These are phyloP conservation scores for Lucilia sericata DNA, from an alignment of 1,140 invertebrate species.

Conservation along the genomic window DNA sequence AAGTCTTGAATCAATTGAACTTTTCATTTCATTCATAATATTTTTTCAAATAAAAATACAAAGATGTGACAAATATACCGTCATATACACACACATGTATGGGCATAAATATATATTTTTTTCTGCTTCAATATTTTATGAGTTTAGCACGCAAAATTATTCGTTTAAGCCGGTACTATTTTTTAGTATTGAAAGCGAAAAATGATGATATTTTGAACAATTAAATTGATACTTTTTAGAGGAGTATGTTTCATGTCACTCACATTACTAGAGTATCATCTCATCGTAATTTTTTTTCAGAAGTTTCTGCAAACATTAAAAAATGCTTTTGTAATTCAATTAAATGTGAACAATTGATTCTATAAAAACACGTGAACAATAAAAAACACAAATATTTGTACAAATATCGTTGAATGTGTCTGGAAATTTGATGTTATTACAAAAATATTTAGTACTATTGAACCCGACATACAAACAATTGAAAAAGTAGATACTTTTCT, in stretches of 20 bases:
- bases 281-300: neutral
- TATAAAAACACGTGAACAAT: neutral
- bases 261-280: neutral
- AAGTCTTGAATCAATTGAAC: slow-evolving; percentile 46
- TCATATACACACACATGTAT: too few species aligned
- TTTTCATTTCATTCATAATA: slow-evolving; percentile 28
- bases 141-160: neutral
- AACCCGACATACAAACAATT: too few species aligned
- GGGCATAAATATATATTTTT: too few species aligned
- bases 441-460: too few species aligned
- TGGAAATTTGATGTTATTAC: too few species aligned
- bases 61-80: neutral
- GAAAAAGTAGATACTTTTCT: too few species aligned
- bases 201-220: neutral
- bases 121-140: neutral
- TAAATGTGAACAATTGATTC: slow-evolving; percentile 59
- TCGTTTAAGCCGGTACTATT: slow-evolving; percentile 2
- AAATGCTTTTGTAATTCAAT: slow-evolving; percentile 61
- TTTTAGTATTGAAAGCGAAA: neutral
- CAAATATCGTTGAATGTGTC: too few species aligned
- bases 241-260: neutral
- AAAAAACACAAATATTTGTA: too few species aligned
- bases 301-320: too few species aligned
- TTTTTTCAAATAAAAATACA: neutral
- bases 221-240: neutral